Conservation (phyloP, 2,797 vertebrate species). For the Vireo griseus region DNA sequence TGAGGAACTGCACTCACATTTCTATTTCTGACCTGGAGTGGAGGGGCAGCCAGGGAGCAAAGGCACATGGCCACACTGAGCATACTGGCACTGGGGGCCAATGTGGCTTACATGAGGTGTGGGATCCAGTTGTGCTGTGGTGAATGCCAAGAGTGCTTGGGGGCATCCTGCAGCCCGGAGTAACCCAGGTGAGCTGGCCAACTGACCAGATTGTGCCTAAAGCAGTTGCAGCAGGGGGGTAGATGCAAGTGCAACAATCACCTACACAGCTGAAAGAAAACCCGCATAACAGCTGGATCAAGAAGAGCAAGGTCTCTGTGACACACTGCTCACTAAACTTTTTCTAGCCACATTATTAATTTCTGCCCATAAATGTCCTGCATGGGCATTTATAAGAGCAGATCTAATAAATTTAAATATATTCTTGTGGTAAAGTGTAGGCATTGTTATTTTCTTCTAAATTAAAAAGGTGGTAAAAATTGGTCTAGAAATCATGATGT, state of each 20-base stretch:
- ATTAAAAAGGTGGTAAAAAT: neutral
- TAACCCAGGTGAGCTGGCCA: fast-evolving
- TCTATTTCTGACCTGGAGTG: neutral
- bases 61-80: neutral
- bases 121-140: fast-evolving
- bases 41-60: neutral
- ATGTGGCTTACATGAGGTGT: fast-evolving
- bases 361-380: neutral
- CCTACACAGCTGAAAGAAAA: neutral
- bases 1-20: neutral
- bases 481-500: neutral
- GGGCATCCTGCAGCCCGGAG: neutral
- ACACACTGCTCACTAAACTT: neutral
- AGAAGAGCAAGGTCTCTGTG: neutral
- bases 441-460: constrained; percentile 4
- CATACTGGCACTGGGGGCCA: no score
- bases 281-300: neutral
- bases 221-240: fast-evolving
- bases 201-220: fast-evolving
- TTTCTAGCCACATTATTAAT: neutral
- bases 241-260: neutral
- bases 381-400: neutral
- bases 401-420: neutral
- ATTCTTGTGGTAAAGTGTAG: neutral
- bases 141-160: fast-evolving